phyloP scores from a whole-genome alignment of 2,888 invertebrate genomes.

The Ischnura elegans region DNA sequence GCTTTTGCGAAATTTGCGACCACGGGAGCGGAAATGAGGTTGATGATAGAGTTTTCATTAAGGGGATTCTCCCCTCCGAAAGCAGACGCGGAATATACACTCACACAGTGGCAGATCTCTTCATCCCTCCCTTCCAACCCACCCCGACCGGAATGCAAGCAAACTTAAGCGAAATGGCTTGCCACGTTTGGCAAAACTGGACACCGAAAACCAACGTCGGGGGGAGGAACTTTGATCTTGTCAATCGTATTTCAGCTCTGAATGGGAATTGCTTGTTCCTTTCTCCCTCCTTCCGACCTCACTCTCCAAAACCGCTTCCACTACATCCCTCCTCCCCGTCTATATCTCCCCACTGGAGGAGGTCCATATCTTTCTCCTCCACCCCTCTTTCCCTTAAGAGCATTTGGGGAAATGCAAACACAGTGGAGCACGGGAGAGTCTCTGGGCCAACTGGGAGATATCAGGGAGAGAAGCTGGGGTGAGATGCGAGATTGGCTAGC shows the following conservation, averaged over 20 bases:
- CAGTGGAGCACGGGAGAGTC: background rate
- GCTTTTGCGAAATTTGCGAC: background rate
- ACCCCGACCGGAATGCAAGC: background rate
- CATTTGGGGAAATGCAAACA: conserved; percentile 31
- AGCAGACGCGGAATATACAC: background rate
- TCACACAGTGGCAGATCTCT: background rate
- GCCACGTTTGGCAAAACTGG: conserved; percentile 22
- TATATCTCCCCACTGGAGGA: background rate
- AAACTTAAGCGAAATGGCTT: conserved; percentile 15
- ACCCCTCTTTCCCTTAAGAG: background rate
- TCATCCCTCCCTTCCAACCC: too few species aligned
- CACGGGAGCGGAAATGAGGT: background rate
- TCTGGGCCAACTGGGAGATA: background rate
- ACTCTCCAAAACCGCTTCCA: background rate
- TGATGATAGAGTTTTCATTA: conserved; percentile 38
- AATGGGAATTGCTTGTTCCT: conserved; percentile 7
- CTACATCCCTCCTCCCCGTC: background rate
- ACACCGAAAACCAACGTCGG: background rate
- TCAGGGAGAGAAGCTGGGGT: background rate
- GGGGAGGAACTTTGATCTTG: conserved; percentile 28
- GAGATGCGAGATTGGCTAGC: background rate
- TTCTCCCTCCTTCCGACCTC: background rate
- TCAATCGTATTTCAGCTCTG: conserved; percentile 30
- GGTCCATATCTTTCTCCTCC: background rate
- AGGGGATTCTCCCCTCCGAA: background rate